phyloP scores from a whole-genome alignment of 2,113 vertebrate genomes.

The pig (Sus scrofa) region DNA sequence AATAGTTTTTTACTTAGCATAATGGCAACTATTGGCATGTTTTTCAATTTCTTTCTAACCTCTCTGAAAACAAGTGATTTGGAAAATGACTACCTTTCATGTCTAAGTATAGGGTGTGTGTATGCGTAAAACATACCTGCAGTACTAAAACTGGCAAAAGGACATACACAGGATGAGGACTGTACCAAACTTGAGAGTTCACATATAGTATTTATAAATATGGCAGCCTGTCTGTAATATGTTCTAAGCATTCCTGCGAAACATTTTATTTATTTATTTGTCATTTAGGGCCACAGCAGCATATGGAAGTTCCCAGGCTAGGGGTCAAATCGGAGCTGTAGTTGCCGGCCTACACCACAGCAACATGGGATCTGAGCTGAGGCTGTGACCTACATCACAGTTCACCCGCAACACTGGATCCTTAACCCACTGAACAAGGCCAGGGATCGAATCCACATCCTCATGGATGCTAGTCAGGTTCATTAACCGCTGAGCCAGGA shows the following conservation, averaged over 20 bases:
- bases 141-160: conserved; percentile 31
- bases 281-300: too few species aligned
- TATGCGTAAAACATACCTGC: conserved; percentile 13
- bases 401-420: too few species aligned
- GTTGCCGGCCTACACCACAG: too few species aligned
- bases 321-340: too few species aligned
- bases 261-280: neutral
- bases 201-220: neutral
- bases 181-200: neutral
- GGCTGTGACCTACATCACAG: too few species aligned
- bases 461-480: too few species aligned
- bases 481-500: too few species aligned
- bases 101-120: conserved; percentile 33
- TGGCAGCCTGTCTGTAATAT: neutral
- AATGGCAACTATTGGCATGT: conserved; percentile 12
- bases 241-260: neutral
- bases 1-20: conserved; percentile 33
- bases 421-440: too few species aligned
- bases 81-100: conserved; percentile 71
- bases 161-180: neutral
- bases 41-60: conserved; percentile 60
- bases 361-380: too few species aligned
- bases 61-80: conserved; percentile 75
- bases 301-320: too few species aligned
- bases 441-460: too few species aligned